A percentile compares a stretch with the other conserved stretches of the same genome.
Conservation (phyloP, 2,888 invertebrate species). For the Magallana nippona region DNA sequence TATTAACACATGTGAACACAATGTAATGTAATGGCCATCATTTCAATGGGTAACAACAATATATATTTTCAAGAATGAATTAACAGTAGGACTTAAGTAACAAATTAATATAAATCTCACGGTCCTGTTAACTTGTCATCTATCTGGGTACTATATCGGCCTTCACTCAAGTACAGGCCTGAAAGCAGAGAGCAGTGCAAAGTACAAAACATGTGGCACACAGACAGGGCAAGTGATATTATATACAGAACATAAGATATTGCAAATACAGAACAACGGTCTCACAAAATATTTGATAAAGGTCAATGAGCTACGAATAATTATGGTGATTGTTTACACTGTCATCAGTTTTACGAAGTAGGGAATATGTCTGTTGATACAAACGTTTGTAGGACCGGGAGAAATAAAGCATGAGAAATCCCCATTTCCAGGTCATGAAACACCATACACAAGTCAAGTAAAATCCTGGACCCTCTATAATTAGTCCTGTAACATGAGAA, state of each 20-base stretch:
- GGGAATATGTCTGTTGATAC: constrained; percentile 12
- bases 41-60: no score
- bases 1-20: no score
- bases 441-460: constrained; percentile 76
- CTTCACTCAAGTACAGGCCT: constrained; percentile 19
- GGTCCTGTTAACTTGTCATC: not conserved
- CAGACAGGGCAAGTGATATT: not conserved
- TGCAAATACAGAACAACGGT: not conserved
- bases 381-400: constrained; percentile 65
- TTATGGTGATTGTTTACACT: not conserved
- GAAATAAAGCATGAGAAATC: constrained; percentile 73
- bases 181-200: not conserved
- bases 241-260: not conserved
- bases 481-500: constrained; percentile 65
- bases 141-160: not conserved
- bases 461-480: constrained; percentile 70
- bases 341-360: not conserved
- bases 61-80: no score
- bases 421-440: constrained; percentile 79
- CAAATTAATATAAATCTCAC: no score
- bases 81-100: no score
- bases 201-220: not conserved
- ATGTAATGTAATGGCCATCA: no score
- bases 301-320: not conserved
- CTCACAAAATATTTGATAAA: no score